These are phyloP conservation scores for Habroteleia sp. DNA, from an alignment of 2,888 invertebrate species.

Conservation along the genomic window DNA sequence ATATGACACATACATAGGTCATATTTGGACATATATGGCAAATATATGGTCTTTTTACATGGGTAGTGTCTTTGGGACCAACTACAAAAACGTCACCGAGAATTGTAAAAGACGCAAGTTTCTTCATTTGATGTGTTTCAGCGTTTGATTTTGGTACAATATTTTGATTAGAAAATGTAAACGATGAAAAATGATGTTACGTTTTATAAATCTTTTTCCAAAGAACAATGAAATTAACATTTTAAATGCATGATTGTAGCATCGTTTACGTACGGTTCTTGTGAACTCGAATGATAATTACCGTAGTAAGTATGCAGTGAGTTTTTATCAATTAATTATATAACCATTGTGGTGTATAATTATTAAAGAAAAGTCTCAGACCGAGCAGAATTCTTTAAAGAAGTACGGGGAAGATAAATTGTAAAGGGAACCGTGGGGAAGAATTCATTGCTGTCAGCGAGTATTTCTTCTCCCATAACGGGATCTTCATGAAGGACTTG, in stretches of 20 bases:
- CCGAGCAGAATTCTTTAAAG: conserved; percentile 42
- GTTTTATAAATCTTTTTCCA: background rate
- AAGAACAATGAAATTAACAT: conserved; percentile 39
- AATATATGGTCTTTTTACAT: too few relatives aligned
- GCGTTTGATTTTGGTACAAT: too few relatives aligned
- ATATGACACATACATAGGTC: too few relatives aligned
- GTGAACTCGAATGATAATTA: conserved; percentile 54
- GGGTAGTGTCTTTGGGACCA: too few relatives aligned
- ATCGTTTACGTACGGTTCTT: conserved; percentile 38
- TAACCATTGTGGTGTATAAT: conserved; percentile 60
- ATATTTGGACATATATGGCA: too few relatives aligned
- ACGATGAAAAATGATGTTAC: background rate
- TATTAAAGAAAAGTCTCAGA: conserved; percentile 62
- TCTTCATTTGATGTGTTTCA: too few relatives aligned
- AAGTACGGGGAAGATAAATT: conserved; percentile 46
- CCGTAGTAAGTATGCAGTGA: conserved; percentile 27
- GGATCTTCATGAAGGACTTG: conserved; percentile 53
- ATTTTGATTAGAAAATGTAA: too few relatives aligned
- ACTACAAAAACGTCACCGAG: too few relatives aligned
- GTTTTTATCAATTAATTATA: conserved; percentile 64
- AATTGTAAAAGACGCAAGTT: too few relatives aligned
- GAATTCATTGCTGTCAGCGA: conserved; percentile 57
- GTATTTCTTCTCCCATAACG: conserved; percentile 62
- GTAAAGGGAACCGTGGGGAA: conserved; percentile 60
- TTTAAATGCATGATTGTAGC: conserved; percentile 28